Evolutionary conservation across 1,140 invertebrate genomes (phyloP).

Genomic region (Phenacoccus solenopsis): DNA sequence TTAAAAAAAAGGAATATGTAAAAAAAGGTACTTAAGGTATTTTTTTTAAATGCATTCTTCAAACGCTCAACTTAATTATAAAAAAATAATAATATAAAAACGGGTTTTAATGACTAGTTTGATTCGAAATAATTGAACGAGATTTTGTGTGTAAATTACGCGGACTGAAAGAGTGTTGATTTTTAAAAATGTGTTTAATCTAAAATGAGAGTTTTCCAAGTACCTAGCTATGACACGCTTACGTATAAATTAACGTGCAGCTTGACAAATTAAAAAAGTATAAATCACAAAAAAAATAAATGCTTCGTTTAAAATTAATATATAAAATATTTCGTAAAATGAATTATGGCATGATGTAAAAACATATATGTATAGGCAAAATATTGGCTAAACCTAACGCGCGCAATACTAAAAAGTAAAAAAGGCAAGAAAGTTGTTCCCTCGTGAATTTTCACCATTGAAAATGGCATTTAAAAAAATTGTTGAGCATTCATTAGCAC

Average conservation of each 20-base stretch:
- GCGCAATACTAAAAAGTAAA: not conserved
- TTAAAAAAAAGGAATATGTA: not conserved
- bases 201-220: not conserved
- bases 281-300: not conserved
- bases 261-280: not conserved
- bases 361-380: not conserved
- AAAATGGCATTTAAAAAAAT: not conserved
- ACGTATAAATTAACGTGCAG: not conserved
- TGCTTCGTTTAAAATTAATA: not conserved
- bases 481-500: not conserved
- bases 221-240: not conserved
- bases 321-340: not conserved
- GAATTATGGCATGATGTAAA: not conserved
- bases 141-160: not conserved
- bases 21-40: not conserved
- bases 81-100: not conserved
- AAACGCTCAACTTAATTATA: not conserved
- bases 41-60: slow-evolving; percentile 3
- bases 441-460: not conserved
- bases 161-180: too few species aligned
- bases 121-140: not conserved
- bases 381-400: not conserved
- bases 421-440: not conserved
- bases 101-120: slow-evolving; percentile 1
- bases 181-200: not conserved